Percentiles rank a stretch among this genome's conserved stretches.
Conservation (phyloP, 2,888 invertebrate species). For the Pseudococcus viburni region DNA sequence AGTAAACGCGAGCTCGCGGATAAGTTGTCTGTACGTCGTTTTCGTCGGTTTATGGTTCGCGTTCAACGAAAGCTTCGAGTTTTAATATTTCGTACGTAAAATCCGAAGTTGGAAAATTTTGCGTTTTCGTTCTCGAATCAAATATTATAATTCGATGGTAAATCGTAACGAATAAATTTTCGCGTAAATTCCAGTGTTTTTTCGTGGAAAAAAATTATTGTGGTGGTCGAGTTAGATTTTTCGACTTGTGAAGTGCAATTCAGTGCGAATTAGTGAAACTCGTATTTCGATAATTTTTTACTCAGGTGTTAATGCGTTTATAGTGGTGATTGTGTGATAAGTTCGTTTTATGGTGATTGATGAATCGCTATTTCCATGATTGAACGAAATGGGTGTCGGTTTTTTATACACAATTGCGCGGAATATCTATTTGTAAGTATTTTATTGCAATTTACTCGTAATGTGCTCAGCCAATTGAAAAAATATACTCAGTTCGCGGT, state of each 20-base stretch:
- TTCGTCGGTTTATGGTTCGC: background rate
- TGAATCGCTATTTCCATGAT: constrained; percentile 61
- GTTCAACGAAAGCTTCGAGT: background rate
- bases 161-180: too few relatives aligned
- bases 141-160: too few relatives aligned
- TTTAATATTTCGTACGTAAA: background rate
- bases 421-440: constrained; percentile 58
- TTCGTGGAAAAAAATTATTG: too few relatives aligned
- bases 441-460: background rate
- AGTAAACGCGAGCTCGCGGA: constrained; percentile 26
- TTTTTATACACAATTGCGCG: constrained; percentile 46
- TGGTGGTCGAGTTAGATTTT: background rate
- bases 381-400: constrained; percentile 62
- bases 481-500: too few relatives aligned
- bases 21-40: background rate
- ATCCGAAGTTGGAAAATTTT: background rate
- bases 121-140: too few relatives aligned
- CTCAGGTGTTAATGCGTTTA: background rate
- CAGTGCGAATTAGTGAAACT: background rate
- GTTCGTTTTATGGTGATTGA: constrained; percentile 39
- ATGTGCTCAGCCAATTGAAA: background rate
- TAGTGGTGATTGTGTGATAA: constrained; percentile 33
- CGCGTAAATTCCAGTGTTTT: too few relatives aligned
- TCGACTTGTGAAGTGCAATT: background rate
- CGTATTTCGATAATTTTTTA: background rate